Percentiles rank a stretch among this genome's conserved stretches.
phyloP scores from a whole-genome alignment of 2,113 vertebrate species.

The Sebastes fasciatus region DNA sequence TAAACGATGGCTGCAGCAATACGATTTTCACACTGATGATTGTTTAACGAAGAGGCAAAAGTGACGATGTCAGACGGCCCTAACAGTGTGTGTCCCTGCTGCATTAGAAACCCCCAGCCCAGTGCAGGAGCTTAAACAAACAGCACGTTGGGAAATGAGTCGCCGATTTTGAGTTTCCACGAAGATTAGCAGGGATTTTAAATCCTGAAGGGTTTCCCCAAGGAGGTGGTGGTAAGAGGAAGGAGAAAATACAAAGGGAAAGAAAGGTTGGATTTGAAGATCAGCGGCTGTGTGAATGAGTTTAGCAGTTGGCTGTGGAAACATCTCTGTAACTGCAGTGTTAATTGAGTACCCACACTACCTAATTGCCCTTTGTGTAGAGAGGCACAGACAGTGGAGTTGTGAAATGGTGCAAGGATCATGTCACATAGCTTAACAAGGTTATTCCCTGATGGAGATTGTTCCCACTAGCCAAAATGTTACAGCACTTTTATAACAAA shows the following conservation, averaged over 20 bases:
- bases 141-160: constrained; percentile 70
- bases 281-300: constrained; percentile 62
- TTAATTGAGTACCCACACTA: constrained; percentile 50
- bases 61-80: constrained; percentile 34
- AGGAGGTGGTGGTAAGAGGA: constrained; percentile 37
- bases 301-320: constrained; percentile 60
- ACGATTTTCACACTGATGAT: constrained; percentile 47
- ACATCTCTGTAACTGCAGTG: constrained; percentile 30
- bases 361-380: constrained; percentile 39
- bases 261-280: constrained; percentile 67
- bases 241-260: constrained; percentile 14
- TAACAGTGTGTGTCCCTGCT: constrained; percentile 16
- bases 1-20: constrained; percentile 53
- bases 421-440: constrained; percentile 28
- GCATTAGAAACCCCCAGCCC: constrained; percentile 33
- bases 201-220: constrained; percentile 71
- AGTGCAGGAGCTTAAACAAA: constrained; percentile 73
- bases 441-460: constrained; percentile 22
- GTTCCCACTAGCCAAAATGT: constrained; percentile 26
- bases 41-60: constrained; percentile 35
- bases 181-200: constrained; percentile 80
- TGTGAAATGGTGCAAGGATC: constrained; percentile 27
- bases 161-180: constrained; percentile 78
- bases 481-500: constrained; percentile 45
- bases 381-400: constrained; percentile 15